Evolutionary conservation across 53 echinoderm and acorn worm genomes (phyloP), one percentile per base, ranked within the genome.

Genomic region (Actinopyga echinites): DNA sequence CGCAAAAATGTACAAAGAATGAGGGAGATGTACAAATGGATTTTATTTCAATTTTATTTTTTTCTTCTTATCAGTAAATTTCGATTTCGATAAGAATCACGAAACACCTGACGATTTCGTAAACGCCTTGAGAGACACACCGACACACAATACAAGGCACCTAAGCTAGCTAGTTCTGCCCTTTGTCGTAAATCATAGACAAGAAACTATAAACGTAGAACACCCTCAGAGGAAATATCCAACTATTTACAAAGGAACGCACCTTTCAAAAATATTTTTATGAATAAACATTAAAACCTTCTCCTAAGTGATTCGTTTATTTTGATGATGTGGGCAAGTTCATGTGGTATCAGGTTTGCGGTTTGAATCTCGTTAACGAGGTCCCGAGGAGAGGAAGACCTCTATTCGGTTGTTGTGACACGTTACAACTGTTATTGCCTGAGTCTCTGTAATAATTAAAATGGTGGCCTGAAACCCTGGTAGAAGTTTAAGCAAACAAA

Each of bases 221-320:
- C 49, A 49, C 49, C 49, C 49, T 49, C 49, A 49, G 49, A 49
- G 49, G 17, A 49, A 49, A 49, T 49, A 49, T 49, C 49, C 49
- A 49, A 49, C 49, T 49, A 49, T 49, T 49, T 49, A 49, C 49
- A 49, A 49, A 15, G 17, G 49, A 49, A 77, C 77, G 54, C 77
- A 77, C 77, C 77, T 77, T 75, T n/a, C 28, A 56, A 8, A 77
- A 77, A 77, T 77, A 77, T 77, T 77, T 77, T 77, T 77, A 77
- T 77, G 77, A 77, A 77, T 77, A 77, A 77, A 77, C 77, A 77
- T 77, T 54, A 54, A 77, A 77, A 77, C 77, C 56, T 6, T 54
- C 49, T 77, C 56, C 32, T 77, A 77, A 77, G 77, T 77, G 77
- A 77, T 77, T 15, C 77, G 77, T 77, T 77, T 77, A 77, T 77